Evolutionary conservation across 1,140 invertebrate genomes (phyloP).

Genomic region (Ceratosolen solmsi): DNA sequence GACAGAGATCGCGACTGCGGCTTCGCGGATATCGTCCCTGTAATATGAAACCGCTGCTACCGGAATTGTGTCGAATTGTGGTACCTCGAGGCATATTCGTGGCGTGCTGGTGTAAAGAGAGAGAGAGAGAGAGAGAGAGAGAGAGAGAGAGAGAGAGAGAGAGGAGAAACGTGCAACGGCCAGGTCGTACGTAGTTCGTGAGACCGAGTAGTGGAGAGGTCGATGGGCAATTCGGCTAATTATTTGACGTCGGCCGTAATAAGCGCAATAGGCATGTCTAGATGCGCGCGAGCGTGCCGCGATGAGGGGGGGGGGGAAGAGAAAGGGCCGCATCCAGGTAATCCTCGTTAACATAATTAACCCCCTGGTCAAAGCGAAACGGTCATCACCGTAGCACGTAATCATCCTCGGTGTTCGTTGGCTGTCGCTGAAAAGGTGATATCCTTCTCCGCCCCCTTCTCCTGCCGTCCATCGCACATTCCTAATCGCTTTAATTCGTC

Average conservation of each 20-base stretch:
- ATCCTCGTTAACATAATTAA: slow-evolving; percentile 2
- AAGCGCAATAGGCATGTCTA: no score
- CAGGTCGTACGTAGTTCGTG: not conserved
- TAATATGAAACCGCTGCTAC: not conserved
- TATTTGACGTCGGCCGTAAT: not conserved
- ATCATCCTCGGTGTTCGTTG: not conserved
- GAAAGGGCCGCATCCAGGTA: not conserved
- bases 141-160: not conserved
- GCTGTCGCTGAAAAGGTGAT: not conserved
- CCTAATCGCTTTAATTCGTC: not conserved
- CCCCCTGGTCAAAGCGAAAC: not conserved
- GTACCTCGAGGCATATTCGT: not conserved
- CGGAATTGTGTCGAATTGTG: not conserved
- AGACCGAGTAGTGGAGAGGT: not conserved
- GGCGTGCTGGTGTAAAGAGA: no score
- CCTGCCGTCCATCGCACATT: no score
- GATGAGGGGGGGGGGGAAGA: not conserved
- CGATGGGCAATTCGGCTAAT: slow-evolving; percentile 13
- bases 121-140: not conserved
- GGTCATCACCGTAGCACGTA: not conserved
- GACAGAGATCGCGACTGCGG: no score
- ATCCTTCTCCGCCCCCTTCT: not conserved
- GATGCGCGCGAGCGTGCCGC: not conserved
- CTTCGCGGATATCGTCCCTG: slow-evolving; percentile 13
- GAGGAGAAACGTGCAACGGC: not conserved